These are phyloP conservation scores for Dipus sagitta DNA, from an alignment of 2,797 vertebrate genomes.

Conservation along the genomic window DNA sequence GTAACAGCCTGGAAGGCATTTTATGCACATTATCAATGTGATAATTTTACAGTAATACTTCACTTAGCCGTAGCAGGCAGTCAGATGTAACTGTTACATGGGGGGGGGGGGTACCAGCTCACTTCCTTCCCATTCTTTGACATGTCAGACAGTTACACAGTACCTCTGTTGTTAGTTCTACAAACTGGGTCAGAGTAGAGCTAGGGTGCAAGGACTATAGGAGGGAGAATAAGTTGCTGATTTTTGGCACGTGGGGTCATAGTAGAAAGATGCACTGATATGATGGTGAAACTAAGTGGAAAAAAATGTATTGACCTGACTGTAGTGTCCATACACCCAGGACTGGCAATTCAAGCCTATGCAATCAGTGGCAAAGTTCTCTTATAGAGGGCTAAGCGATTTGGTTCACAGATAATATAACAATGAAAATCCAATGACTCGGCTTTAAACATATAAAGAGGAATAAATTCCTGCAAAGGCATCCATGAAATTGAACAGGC, in stretches of 20 bases:
- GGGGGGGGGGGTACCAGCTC: neutral
- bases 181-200: neutral
- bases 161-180: neutral
- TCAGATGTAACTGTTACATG: neutral
- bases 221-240: fast-evolving
- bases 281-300: neutral
- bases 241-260: too few species aligned
- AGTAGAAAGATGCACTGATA: neutral
- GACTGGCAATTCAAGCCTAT: neutral
- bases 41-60: neutral
- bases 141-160: neutral
- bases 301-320: neutral
- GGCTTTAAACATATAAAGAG: neutral
- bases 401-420: neutral
- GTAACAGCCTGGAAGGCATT: neutral
- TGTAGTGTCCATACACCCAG: neutral
- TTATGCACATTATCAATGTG: neutral
- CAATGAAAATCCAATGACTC: neutral
- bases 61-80: neutral
- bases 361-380: neutral
- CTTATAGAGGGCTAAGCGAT: neutral
- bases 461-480: neutral
- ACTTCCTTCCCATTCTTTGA: neutral
- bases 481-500: neutral
- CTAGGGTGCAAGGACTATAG: neutral